Conservation (phyloP, 2,797 vertebrate species). For the Calcarius lapponicus region DNA sequence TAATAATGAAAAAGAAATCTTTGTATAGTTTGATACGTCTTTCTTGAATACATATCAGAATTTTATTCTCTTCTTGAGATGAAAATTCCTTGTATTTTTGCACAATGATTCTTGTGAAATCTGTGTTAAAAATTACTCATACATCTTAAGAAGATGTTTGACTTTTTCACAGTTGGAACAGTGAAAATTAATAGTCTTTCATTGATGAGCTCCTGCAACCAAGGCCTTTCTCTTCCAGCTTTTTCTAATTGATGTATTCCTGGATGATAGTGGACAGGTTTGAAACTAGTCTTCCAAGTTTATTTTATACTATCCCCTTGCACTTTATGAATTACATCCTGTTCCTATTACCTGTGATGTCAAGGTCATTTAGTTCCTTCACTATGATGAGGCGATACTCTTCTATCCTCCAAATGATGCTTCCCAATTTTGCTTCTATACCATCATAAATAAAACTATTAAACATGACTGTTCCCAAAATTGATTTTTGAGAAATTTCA, state of each 20-base stretch:
- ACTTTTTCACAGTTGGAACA: background rate
- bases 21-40: background rate
- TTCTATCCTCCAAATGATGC: background rate
- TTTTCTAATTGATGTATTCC: background rate
- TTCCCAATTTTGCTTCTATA: background rate
- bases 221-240: background rate
- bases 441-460: conserved; percentile 17
- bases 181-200: background rate
- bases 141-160: background rate
- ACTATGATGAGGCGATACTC: background rate
- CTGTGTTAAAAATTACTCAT: background rate
- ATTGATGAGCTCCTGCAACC: background rate
- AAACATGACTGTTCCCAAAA: background rate
- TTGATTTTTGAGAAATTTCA: conserved; percentile 27
- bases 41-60: background rate
- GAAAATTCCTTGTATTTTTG: background rate
- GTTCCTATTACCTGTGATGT: background rate
- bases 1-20: background rate
- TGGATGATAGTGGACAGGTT: background rate
- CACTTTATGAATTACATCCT: background rate
- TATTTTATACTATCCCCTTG: background rate
- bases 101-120: background rate
- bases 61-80: background rate
- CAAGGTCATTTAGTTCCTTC: background rate
- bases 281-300: background rate